A percentile compares a stretch with the other conserved stretches of the same genome.
These are phyloP conservation scores for Phalacrocorax carbo DNA, from an alignment of 2,113 vertebrate species.

Conservation along the genomic window DNA sequence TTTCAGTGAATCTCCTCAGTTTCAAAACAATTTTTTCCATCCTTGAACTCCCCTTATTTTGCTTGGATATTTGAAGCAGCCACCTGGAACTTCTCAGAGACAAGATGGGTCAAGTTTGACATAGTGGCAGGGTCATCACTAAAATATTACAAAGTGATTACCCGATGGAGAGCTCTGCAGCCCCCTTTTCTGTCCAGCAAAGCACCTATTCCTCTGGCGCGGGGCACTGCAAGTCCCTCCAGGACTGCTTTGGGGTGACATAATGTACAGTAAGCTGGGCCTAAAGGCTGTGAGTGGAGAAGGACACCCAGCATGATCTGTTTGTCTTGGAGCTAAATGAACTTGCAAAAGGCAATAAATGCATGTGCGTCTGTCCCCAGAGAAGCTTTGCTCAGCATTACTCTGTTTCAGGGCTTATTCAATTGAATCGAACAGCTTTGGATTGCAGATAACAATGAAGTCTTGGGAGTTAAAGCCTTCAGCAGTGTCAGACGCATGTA, in stretches of 20 bases:
- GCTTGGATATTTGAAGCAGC: neutral
- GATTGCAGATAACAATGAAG: neutral
- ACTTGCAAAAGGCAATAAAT: neutral
- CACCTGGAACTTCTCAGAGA: neutral
- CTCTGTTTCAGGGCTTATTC: neutral
- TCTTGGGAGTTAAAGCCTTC: neutral
- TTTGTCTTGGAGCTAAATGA: neutral
- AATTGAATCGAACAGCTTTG: neutral
- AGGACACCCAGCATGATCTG: neutral
- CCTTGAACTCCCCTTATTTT: neutral
- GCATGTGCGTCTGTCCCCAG: neutral
- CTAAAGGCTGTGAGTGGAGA: neutral
- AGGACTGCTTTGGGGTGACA: neutral
- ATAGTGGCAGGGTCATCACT: neutral
- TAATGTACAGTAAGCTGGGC: rapidly evolving
- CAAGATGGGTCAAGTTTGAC: neutral
- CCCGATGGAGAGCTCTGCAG: neutral
- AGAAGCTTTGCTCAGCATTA: neutral
- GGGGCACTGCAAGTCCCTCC: neutral
- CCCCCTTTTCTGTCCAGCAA: neutral
- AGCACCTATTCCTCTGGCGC: neutral
- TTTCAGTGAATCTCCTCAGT: neutral
- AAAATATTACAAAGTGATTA: neutral
- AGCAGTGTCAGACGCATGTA: neutral
- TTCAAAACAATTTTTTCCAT: neutral